A percentile compares a stretch with the other conserved stretches of the same genome.
Conservation (phyloP, 2,888 invertebrate genomes). For the Agonopterix arenella region DNA sequence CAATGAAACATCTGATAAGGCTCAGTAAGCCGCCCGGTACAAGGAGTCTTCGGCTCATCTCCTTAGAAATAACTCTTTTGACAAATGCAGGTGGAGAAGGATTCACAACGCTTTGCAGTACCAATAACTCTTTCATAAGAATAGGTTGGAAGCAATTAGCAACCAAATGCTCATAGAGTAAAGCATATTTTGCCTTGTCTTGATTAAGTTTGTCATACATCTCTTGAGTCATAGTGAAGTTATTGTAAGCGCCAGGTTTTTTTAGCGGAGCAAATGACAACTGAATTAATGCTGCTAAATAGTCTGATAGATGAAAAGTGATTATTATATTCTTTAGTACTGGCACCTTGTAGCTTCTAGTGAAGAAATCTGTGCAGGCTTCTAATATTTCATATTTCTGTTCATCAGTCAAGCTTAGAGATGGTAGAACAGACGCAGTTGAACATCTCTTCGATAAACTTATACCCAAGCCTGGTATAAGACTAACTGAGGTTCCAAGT, state of each 20-base stretch:
- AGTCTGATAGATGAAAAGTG: slow-evolving; percentile 74
- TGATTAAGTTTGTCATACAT: slow-evolving; percentile 65
- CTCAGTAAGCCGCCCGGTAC: slow-evolving; percentile 79
- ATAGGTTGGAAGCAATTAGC: slow-evolving; percentile 76
- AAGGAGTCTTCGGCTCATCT: slow-evolving; percentile 77
- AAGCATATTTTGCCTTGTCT: slow-evolving; percentile 70
- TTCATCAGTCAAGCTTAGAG: slow-evolving; percentile 53
- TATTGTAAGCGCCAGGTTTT: slow-evolving; percentile 66
- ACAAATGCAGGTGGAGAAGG: slow-evolving; percentile 79
- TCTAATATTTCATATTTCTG: slow-evolving; percentile 71
- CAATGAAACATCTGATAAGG: slow-evolving; percentile 80
- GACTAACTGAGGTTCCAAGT: slow-evolving; percentile 80
- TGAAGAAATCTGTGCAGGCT: slow-evolving; percentile 64
- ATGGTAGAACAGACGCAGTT: slow-evolving; percentile 37
- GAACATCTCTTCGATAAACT: slow-evolving; percentile 59
- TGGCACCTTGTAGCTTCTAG: slow-evolving; percentile 59
- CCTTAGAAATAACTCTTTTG: slow-evolving; percentile 75
- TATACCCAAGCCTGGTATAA: slow-evolving; percentile 81
- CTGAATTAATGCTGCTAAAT: slow-evolving; percentile 83
- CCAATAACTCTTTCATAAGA: slow-evolving; percentile 82
- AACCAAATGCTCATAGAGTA: slow-evolving; percentile 69
- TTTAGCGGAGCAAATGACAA: slow-evolving; percentile 81
- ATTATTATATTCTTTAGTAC: slow-evolving; percentile 76
- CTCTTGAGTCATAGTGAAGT: slow-evolving; percentile 74
- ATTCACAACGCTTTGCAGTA: slow-evolving; percentile 73